phyloP scores from a whole-genome alignment of 2,888 invertebrate genomes.

The Steromphala cineraria region DNA sequence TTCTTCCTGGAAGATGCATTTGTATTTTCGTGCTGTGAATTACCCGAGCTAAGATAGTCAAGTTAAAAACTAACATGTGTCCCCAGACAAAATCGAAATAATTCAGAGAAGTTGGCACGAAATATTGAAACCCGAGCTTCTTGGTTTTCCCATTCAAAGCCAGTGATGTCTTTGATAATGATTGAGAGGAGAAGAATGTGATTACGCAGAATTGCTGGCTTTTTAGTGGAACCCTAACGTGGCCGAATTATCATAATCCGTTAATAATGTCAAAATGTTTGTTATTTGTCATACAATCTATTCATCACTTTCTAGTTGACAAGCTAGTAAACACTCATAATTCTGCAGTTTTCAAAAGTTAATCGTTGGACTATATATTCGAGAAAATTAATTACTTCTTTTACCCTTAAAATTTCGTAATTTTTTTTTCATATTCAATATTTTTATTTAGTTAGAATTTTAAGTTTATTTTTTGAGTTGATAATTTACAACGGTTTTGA shows the following conservation, averaged over 20 bases:
- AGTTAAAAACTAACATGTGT: not conserved
- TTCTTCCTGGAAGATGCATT: no score
- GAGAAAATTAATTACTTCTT: no score
- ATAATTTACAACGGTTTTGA: not conserved
- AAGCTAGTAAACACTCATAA: no score
- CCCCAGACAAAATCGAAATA: not conserved
- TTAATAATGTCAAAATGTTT: not conserved
- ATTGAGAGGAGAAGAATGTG: not conserved
- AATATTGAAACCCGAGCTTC: not conserved
- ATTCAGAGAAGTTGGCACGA: not conserved
- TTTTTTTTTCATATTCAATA: no score
- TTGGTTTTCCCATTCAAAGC: not conserved
- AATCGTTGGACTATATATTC: no score
- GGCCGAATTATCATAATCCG: not conserved
- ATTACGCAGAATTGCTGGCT: not conserved
- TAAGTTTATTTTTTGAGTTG: no score
- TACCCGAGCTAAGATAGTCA: not conserved
- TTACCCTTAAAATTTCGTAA: no score
- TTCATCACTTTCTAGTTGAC: not conserved
- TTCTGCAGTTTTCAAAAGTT: no score
- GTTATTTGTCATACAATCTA: not conserved
- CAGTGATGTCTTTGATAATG: not conserved
- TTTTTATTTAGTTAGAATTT: no score
- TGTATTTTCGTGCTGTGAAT: not conserved
- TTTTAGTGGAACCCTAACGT: constrained; percentile 5